Base-by-base conservation (phyloP, 2,888 invertebrate species). In the Leptopilina drosophilae region DNA sequence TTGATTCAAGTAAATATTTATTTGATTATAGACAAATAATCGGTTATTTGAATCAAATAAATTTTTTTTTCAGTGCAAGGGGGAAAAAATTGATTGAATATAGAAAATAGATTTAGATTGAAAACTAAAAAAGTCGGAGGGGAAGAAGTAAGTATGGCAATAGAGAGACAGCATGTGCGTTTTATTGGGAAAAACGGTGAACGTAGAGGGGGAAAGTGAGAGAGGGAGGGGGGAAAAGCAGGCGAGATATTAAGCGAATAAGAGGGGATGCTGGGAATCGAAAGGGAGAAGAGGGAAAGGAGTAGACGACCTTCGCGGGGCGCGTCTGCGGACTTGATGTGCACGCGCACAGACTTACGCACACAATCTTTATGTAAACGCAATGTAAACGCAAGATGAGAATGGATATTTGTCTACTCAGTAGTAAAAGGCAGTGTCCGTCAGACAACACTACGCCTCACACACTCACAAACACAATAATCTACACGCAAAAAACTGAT, bases 281-380 rank as follows among this genome's bases (percentile, higher is more conserved):
- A 53, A 64, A 65, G 49, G 77, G 20, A 42, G 67, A 77, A 56
- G 75, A 76, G 79, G 77, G 86, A 12, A 83, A 84, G 86, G 85
- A 85, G 87, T 85, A 87, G 86, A 87, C 89, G 89, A 89, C 89
- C 88, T 88, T 89, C 88, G 87, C 88, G 87, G 88, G 88, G 88
- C 78, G 80, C 79, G 83, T 82, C 83, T 81, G 84, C 82, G 79
- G 78, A 66, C 84, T 83, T 82, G 67, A 79, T 76, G 73, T 42
- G 7, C 82, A 78, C 81, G 80, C 79, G 79, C 20, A 82, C 78
- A 79, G 73, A 42, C 79, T 49, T 69, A 79, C 76, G 78, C 78
- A 76, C 78, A 65, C 75, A 33, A n/a, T n/a, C 49, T 53, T 56
- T 53, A 46, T 46, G 42, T 66, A 12, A 11, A 66, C 66, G 46